phyloP scores from a whole-genome alignment of 2,113 vertebrate species.

The Ammodytes marinus region DNA sequence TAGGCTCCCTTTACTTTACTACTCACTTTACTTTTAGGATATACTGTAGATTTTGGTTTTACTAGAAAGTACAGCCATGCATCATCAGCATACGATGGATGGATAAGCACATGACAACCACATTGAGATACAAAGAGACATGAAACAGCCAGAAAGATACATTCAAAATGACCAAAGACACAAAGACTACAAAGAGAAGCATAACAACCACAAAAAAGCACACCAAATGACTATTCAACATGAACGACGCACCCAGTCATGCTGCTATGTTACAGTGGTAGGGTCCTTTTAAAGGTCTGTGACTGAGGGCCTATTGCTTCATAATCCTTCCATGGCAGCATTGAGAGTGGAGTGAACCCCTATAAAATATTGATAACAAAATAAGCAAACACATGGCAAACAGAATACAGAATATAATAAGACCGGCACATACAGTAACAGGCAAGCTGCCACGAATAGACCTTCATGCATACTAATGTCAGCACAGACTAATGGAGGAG shows the following conservation, averaged over 20 bases:
- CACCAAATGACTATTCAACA: neutral
- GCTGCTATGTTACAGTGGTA: neutral
- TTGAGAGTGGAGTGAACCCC: constrained; percentile 5
- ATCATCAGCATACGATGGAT: constrained; percentile 1
- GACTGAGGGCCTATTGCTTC: neutral
- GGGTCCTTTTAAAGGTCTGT: neutral
- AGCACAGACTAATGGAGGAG: constrained; percentile 44
- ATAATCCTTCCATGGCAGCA: neutral
- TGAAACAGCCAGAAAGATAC: neutral
- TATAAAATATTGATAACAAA: constrained; percentile 69
- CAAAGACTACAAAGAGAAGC: neutral
- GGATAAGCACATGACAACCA: neutral
- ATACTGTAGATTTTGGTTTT: neutral
- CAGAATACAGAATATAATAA: constrained; percentile 17
- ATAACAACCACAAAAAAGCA: neutral
- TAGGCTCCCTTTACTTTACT: no score
- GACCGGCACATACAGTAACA: constrained; percentile 24
- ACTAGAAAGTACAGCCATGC: neutral
- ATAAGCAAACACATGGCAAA: constrained; percentile 33
- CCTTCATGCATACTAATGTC: constrained; percentile 63
- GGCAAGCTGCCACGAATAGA: constrained; percentile 29
- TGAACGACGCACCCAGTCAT: neutral
- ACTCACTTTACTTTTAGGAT: no score
- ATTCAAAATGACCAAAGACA: neutral
- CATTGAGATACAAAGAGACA: neutral